phyloP scores from a whole-genome alignment of 2,113 vertebrate genomes.

The Chloebia gouldiae region DNA sequence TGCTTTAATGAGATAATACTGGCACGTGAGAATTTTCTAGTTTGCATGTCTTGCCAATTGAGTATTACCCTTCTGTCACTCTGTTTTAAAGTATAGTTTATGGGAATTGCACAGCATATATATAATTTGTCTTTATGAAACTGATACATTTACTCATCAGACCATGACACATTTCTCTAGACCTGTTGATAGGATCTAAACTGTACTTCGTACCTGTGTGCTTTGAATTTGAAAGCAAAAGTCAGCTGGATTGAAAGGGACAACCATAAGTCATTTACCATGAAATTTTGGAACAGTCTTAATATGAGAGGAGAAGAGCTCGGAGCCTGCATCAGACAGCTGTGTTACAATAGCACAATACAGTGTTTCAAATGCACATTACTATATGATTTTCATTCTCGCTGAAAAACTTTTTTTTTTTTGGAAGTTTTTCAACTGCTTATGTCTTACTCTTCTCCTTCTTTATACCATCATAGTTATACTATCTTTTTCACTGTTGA shows the following conservation, averaged over 20 bases:
- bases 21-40: not conserved
- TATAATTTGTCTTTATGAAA: constrained; percentile 45
- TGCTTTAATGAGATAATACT: constrained; percentile 18
- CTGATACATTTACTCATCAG: not conserved
- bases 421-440: not conserved
- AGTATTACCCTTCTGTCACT: constrained; percentile 33
- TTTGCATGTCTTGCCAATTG: not conserved
- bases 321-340: not conserved
- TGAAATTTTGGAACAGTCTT: constrained; percentile 15
- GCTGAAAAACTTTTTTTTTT: not conserved
- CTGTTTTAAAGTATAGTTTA: not conserved
- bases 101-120: not conserved
- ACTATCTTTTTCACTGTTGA: not conserved
- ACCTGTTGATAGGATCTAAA: not conserved
- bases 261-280: not conserved
- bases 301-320: not conserved
- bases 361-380: not conserved
- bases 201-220: not conserved
- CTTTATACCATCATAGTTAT: not conserved
- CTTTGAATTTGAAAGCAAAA: constrained; percentile 9
- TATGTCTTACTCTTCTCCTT: not conserved
- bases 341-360: not conserved
- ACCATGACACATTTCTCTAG: not conserved
- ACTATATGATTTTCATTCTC: not conserved
- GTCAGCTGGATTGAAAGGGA: constrained; percentile 1